Evolutionary conservation across 92 coral and sea anemone genomes (phyloP), one percentile per base, ranked within the genome.

Genomic region (Hydrozoanthus gracilis): DNA sequence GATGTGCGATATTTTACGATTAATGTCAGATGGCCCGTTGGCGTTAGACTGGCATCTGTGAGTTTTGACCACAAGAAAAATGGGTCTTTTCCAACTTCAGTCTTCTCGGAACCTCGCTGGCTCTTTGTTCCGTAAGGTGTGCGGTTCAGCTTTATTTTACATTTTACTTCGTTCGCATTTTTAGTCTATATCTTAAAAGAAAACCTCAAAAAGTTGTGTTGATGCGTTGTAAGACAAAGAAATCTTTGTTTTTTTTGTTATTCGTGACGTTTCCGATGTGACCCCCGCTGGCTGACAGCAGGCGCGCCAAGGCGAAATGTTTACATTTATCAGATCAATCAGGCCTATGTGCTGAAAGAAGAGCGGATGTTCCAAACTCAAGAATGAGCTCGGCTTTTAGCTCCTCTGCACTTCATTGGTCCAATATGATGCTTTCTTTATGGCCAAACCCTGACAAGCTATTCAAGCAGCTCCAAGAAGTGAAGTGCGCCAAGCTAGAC

Each of bases 231-330:
- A 27, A 27, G 39, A 27, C 39, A 27, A 27, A 27, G 39, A 27
- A 11, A 11, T 58, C 12, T 58, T 2, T 58, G 16, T 3, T 58
- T 58, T 58, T 58, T 58, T 58, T 58, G 7, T 20, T 66, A 10
- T 66, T 66, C 73, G 73, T 35, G 73, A 68, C 48, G 13, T 8
- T 76, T 51, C 6, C 39, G 78, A 49, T 13, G 20, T 3, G 56
- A 7, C 50, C 39, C 73, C 85, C 85, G 85, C 85, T 80, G 85
- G 73, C 49, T 68, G 64, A 39, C 85, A 80, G 85, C 74, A 64
- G 85, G 75, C 85, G 85, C 85, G 72, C 45, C 55, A 20, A 20
- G 6, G 74, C 44, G 62, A 80, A 14, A 18, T 80, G 85, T 80
- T 80, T 80, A 65, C 85, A 54, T 11, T 80, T 80, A 35, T 27